Evolutionary conservation across 2,113 vertebrate genomes (phyloP), one percentile per base, ranked within the genome.

Genomic region (Rhynchopsitta pachyrhyncha): DNA sequence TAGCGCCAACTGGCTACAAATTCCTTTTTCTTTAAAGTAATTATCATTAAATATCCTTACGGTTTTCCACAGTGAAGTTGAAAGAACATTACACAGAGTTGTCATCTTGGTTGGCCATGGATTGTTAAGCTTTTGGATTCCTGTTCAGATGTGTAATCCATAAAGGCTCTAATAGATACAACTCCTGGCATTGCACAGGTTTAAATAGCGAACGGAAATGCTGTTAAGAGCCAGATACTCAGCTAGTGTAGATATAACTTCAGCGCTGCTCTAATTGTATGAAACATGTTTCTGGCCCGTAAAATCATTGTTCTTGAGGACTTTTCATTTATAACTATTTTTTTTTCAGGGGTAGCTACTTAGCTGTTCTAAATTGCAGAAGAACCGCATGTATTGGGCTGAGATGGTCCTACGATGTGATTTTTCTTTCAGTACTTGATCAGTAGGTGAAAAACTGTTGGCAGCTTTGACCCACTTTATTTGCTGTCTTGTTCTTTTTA

Each of bases 371-470:
- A 70, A 77, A 67, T 88, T 88, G 59, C n/a, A 3, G 50, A 81
- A 69, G 53, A 93, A 82, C 90, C 55, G n/a, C 71, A 86, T 67
- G 15, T 59, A 62, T 70, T 95, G 93, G 87, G 35, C 5, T 2
- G 17, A 19, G 67, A 63, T 93, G 53, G 52, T 81, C 44, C 37
- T 53, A 42, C 53, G 80, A 3, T 66, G 17, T 46, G 41, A 68
- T 86, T 94, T 95, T 95, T 89, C 52, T 92, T 90, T 85, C 35
- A n/a, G 31, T 59, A 28, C 13, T 69, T 93, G 62, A 79, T 84
- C 83, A 82, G 73, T 75, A 92, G 77, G 67, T 90, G 70, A 92
- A 95, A 89, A 96, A 80, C 59, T 44, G 22, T 80, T 88, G 81
- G 67, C 28, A 73, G 66, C n/a, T 89, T 69, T 82, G 35, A 76